phyloP scores from a whole-genome alignment of 92 coral and sea anemone genomes.

The Virgularia gustaviana region DNA sequence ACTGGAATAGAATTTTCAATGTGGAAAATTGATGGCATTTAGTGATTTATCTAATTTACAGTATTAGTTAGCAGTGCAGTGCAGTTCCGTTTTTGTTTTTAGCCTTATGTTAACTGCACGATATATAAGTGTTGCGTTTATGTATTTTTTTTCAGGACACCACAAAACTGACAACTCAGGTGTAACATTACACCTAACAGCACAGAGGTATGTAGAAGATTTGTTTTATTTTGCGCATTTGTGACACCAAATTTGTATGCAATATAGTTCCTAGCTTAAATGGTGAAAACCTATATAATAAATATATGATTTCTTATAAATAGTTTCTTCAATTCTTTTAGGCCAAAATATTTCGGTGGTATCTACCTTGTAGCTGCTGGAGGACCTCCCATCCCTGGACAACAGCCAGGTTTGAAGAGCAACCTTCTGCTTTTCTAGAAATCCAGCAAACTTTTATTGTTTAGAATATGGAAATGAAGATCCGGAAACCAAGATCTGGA shows the following conservation, averaged over 20 bases:
- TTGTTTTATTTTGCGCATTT: neutral
- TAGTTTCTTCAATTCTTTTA: constrained; percentile 38
- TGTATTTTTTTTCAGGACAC: constrained; percentile 64
- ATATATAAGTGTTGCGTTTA: no score
- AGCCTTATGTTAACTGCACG: no score
- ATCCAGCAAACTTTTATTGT: neutral
- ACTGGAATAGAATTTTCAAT: no score
- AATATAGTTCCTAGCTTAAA: neutral
- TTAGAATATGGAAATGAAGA: neutral
- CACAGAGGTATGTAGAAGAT: constrained; percentile 46
- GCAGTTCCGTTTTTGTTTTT: no score
- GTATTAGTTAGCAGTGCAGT: no score
- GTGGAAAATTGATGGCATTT: no score
- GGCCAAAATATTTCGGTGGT: constrained; percentile 69
- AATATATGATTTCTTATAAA: neutral
- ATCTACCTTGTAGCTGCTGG: constrained; percentile 80
- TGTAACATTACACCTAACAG: constrained; percentile 59
- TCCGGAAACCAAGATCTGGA: neutral
- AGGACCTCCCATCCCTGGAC: constrained; percentile 61
- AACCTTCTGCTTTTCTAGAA: neutral
- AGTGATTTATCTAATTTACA: no score
- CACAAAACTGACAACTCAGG: constrained; percentile 75
- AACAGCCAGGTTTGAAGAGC: constrained; percentile 56
- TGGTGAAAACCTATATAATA: no score
- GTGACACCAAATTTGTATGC: neutral